These are phyloP conservation scores for Phrynosoma blainvillii DNA, from an alignment of 2,113 vertebrate species.

Conservation along the genomic window DNA sequence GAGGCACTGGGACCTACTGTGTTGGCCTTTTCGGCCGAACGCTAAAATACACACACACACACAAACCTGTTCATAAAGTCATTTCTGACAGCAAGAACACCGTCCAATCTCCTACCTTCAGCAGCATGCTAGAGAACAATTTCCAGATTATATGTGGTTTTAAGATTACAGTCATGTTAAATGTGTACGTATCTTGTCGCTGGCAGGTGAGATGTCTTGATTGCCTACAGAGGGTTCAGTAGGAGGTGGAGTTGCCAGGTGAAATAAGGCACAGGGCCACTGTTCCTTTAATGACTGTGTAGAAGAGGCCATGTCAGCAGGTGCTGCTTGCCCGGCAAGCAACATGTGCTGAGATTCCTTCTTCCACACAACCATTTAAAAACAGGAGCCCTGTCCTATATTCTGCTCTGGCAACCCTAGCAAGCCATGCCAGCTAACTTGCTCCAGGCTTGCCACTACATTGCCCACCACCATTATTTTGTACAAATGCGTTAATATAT, in stretches of 20 bases:
- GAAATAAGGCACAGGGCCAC: too few species aligned
- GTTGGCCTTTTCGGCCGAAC: too few species aligned
- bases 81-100: not conserved
- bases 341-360: too few species aligned
- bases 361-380: too few species aligned
- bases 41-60: too few species aligned
- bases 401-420: too few species aligned
- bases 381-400: too few species aligned
- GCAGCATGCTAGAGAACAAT: too few species aligned
- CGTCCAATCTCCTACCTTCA: not conserved
- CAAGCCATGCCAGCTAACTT: not conserved
- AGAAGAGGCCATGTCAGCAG: too few species aligned
- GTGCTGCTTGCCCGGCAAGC: too few species aligned
- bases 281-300: too few species aligned
- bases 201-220: not conserved
- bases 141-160: not conserved
- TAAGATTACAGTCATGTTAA: not conserved
- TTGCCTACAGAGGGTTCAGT: not conserved
- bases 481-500: not conserved
- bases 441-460: not conserved
- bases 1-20: not conserved
- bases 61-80: not conserved
- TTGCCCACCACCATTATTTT: not conserved
- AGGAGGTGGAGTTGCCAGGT: not conserved
- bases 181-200: not conserved